A percentile compares a stretch with the other conserved stretches of the same genome.
Conservation (phyloP, 2,797 vertebrate species). For the Melanotaenia parkinsoni region DNA sequence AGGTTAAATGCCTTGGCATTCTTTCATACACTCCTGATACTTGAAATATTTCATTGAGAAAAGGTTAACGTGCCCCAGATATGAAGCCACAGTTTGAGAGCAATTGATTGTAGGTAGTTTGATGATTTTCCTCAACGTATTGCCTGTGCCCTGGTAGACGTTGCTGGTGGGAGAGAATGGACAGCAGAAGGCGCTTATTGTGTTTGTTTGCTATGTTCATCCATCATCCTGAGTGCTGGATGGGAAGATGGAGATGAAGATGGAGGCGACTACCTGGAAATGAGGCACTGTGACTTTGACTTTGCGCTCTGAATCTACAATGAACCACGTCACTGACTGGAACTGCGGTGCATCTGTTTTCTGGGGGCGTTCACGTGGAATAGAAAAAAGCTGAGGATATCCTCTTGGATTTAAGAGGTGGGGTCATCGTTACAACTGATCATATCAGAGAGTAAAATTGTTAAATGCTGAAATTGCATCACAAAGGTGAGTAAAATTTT, state of each 20-base stretch:
- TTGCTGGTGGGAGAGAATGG: conserved; percentile 89
- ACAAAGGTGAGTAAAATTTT: conserved; percentile 1
- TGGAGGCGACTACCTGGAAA: conserved; percentile 80
- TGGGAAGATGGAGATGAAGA: conserved; percentile 79
- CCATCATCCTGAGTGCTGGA: conserved; percentile 82
- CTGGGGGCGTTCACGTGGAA: background rate
- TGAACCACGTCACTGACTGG: background rate
- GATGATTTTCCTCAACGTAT: conserved; percentile 26
- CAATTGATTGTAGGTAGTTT: conserved; percentile 34
- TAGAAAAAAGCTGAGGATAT: conserved; percentile 36
- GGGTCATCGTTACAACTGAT: conserved; percentile 43
- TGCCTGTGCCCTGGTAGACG: conserved; percentile 62
- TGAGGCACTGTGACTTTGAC: conserved; percentile 79
- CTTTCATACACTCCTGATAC: conserved; percentile 30
- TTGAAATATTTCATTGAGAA: conserved; percentile 28
- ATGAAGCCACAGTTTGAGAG: conserved; percentile 38
- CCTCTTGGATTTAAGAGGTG: conserved; percentile 28
- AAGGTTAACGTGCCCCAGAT: conserved; percentile 35
- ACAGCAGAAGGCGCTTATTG: conserved; percentile 84
- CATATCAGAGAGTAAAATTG: conserved; percentile 44
- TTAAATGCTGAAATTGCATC: conserved; percentile 39
- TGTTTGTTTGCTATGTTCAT: conserved; percentile 51
- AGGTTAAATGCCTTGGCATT: conserved; percentile 44
- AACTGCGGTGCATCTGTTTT: conserved; percentile 11
- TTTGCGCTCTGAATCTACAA: conserved; percentile 81